Conservation (phyloP, 2,888 invertebrate genomes). For the Nephrotoma appendiculata region DNA sequence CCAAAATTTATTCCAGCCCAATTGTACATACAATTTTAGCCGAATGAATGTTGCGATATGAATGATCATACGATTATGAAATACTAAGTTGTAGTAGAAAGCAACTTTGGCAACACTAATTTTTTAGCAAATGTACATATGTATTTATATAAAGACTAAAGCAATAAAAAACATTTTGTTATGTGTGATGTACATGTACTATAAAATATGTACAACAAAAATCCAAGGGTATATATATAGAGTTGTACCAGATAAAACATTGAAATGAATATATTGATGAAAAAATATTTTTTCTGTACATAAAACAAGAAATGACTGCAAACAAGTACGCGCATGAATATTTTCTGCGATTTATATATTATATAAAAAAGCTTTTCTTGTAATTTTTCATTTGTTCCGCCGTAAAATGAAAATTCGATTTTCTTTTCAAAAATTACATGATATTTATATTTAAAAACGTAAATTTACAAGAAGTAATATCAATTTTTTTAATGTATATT, state of each 20-base stretch:
- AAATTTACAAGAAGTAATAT: background rate
- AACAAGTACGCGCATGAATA: conserved; percentile 6
- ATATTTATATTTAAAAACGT: background rate
- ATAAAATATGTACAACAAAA: background rate
- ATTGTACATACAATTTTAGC: background rate
- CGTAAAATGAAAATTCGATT: background rate
- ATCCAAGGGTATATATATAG: background rate
- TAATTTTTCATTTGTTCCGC: background rate
- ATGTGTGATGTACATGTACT: background rate
- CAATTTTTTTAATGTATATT: background rate
- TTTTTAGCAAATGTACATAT: background rate
- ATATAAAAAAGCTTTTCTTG: background rate
- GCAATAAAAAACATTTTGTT: background rate
- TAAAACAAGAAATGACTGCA: conserved; percentile 3
- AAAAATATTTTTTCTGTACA: background rate
- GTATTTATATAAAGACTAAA: background rate
- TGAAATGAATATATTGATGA: background rate
- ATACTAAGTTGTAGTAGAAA: background rate
- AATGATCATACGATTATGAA: background rate
- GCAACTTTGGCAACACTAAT: background rate
- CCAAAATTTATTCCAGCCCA: background rate
- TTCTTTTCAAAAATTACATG: background rate
- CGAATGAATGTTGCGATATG: background rate
- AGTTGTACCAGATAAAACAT: background rate
- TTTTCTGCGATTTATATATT: background rate